Conservation (phyloP, 2,888 invertebrate species). For the Poecilus cupreus region DNA sequence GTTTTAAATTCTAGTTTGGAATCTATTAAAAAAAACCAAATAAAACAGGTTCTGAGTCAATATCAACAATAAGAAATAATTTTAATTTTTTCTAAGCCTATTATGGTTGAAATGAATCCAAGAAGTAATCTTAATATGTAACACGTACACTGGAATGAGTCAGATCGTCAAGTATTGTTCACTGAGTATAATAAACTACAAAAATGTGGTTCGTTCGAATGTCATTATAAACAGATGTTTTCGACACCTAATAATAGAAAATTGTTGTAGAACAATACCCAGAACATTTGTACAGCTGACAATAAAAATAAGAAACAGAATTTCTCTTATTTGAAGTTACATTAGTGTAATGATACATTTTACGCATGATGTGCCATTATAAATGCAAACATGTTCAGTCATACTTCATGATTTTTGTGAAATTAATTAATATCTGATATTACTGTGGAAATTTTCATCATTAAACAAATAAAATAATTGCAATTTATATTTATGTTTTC, state of each 20-base stretch:
- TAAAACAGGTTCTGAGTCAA: neutral
- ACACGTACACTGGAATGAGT: neutral
- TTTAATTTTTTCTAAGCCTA: neutral
- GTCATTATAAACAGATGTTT: neutral
- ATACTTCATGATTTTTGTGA: neutral
- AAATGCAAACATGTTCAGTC: neutral
- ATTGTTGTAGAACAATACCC: neutral
- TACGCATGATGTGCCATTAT: neutral
- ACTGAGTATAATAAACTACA: neutral
- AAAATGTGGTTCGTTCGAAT: neutral
- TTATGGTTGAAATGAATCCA: neutral
- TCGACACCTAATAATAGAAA: conserved; percentile 8
- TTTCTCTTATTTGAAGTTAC: neutral
- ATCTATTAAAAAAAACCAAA: neutral
- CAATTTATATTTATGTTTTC: neutral
- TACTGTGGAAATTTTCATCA: neutral
- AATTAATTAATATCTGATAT: neutral
- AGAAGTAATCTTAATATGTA: neutral
- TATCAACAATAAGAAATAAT: neutral
- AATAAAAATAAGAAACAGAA: neutral
- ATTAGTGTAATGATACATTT: conserved; percentile 8
- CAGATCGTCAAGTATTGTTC: neutral
- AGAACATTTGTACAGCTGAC: neutral
- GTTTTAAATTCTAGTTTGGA: too few species aligned
- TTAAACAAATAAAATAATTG: neutral